phyloP scores from a whole-genome alignment of 2,888 invertebrate genomes.

The Onthophagus sagittarius region DNA sequence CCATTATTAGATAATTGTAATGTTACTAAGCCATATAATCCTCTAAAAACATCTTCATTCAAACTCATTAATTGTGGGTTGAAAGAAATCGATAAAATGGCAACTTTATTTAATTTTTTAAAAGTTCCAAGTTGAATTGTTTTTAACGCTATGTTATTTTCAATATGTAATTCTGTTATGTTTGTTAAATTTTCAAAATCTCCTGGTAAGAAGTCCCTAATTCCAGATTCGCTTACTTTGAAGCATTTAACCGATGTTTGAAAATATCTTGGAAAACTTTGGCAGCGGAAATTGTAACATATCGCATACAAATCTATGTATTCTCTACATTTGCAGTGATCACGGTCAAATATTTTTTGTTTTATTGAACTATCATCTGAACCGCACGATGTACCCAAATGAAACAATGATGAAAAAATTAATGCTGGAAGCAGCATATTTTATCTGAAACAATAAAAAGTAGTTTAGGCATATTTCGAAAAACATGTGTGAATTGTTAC shows the following conservation, averaged over 20 bases:
- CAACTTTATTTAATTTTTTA: constrained; percentile 49
- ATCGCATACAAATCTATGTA: constrained; percentile 45
- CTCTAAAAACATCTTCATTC: constrained; percentile 50
- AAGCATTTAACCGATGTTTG: constrained; percentile 41
- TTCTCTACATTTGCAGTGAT: constrained; percentile 54
- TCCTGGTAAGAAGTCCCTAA: constrained; percentile 46
- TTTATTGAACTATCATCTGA: neutral
- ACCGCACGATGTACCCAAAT: neutral
- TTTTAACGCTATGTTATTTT: constrained; percentile 54
- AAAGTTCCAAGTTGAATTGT: constrained; percentile 53
- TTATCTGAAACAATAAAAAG: neutral
- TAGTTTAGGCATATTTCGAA: too few relatives aligned
- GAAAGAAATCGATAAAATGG: constrained; percentile 55
- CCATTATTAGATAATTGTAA: constrained; percentile 56
- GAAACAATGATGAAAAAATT: neutral
- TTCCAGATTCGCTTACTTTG: constrained; percentile 49
- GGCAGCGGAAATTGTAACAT: constrained; percentile 55
- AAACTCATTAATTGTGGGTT: constrained; percentile 51
- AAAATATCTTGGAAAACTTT: constrained; percentile 45
- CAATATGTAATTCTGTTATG: constrained; percentile 51
- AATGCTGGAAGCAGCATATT: neutral
- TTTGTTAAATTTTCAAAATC: constrained; percentile 46
- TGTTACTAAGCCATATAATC: constrained; percentile 51
- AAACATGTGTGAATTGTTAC: too few relatives aligned
- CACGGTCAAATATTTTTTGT: neutral